phyloP scores from a whole-genome alignment of 2,113 vertebrate genomes.

The Mellivora capensis region DNA sequence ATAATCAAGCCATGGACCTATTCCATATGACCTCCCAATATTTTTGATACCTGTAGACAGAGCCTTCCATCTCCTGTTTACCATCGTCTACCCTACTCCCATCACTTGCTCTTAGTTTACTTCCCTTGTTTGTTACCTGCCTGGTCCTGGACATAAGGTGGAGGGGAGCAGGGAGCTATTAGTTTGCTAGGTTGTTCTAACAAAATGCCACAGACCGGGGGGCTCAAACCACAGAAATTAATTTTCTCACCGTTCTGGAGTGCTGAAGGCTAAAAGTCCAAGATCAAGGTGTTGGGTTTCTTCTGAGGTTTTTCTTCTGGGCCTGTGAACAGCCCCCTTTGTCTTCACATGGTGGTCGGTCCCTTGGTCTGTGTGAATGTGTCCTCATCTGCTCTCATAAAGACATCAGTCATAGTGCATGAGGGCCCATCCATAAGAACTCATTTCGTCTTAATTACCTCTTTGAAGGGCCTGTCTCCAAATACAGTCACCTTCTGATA shows the following conservation, averaged over 20 bases:
- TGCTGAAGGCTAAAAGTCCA: background rate
- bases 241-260: background rate
- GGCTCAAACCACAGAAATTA: background rate
- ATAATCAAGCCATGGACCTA: background rate
- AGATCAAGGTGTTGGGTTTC: background rate
- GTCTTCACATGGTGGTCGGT: fast-evolving
- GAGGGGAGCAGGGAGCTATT: background rate
- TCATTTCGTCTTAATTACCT: background rate
- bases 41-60: background rate
- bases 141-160: background rate
- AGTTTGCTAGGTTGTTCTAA: background rate
- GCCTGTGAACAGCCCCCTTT: background rate
- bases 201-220: background rate
- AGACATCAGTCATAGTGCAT: background rate
- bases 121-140: background rate
- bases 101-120: background rate
- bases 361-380: background rate
- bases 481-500: background rate
- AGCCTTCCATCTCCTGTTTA: background rate
- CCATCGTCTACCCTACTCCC: background rate
- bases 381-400: background rate
- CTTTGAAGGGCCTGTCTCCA: background rate
- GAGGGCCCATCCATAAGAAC: background rate
- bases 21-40: background rate
- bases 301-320: background rate